phyloP scores from a whole-genome alignment of 2,888 invertebrate genomes.

The Aporophyla nigra region DNA sequence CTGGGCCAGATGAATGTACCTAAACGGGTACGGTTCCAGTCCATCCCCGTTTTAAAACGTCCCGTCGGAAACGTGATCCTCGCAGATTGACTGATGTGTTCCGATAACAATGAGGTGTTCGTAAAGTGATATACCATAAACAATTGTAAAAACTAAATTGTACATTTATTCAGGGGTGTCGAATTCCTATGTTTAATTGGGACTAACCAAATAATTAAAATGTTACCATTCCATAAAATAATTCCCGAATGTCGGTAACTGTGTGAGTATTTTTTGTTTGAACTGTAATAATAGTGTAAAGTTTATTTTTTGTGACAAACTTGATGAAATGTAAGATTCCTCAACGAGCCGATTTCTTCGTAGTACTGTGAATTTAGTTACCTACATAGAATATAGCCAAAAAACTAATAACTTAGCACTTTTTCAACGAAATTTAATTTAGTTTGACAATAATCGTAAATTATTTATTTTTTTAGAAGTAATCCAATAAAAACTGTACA shows the following conservation, averaged over 20 bases:
- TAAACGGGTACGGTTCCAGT: constrained; percentile 80
- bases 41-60: constrained; percentile 78
- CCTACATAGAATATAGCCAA: constrained; percentile 8
- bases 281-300: constrained; percentile 5
- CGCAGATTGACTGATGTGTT: constrained; percentile 72
- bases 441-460: constrained; percentile 40
- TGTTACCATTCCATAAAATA: constrained; percentile 44
- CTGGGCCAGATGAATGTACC: constrained; percentile 92
- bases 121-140: constrained; percentile 63
- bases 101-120: constrained; percentile 67
- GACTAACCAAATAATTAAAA: constrained; percentile 49
- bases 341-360: neutral
- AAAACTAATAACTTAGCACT: neutral
- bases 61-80: constrained; percentile 71
- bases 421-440: constrained; percentile 25
- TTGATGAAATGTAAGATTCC: neutral
- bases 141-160: constrained; percentile 56
- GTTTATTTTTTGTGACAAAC: constrained; percentile 1
- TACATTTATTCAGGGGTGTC: constrained; percentile 45
- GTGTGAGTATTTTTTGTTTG: constrained; percentile 20
- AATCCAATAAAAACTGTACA: constrained; percentile 18
- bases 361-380: constrained; percentile 5
- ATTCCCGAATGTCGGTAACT: constrained; percentile 2
- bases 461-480: constrained; percentile 36
- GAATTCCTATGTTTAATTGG: constrained; percentile 40